These are phyloP conservation scores for Knipowitschia caucasica DNA, from an alignment of 2,797 vertebrate species.

Conservation along the genomic window DNA sequence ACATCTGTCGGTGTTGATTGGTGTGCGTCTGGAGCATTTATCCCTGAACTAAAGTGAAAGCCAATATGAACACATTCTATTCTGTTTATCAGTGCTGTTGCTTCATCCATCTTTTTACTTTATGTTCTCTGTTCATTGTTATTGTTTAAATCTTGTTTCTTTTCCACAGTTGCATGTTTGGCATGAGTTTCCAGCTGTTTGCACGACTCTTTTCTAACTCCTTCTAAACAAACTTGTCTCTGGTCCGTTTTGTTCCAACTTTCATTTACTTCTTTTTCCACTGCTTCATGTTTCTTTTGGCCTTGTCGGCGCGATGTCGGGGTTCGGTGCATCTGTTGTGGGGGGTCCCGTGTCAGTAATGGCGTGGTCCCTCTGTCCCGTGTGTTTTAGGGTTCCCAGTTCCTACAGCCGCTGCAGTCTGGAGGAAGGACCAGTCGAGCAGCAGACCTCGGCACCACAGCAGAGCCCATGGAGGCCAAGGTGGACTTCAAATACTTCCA, in stretches of 20 bases:
- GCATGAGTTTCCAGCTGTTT: constrained; percentile 44
- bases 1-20: too few species aligned
- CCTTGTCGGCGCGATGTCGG: constrained; percentile 16
- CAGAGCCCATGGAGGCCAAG: constrained; percentile 88
- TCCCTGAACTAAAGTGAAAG: too few species aligned
- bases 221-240: constrained; percentile 27
- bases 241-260: constrained; percentile 14
- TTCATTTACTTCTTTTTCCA: constrained; percentile 16
- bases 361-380: constrained; percentile 55
- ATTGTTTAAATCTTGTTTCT: constrained; percentile 1
- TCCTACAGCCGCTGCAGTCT: constrained; percentile 78
- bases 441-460: constrained; percentile 81
- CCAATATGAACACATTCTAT: too few species aligned
- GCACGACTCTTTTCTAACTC: constrained; percentile 41
- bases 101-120: not conserved
- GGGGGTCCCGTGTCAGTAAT: constrained; percentile 41
- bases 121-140: not conserved
- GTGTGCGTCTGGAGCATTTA: too few species aligned
- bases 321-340: constrained; percentile 22
- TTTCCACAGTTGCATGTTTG: constrained; percentile 35
- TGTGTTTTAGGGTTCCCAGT: constrained; percentile 77
- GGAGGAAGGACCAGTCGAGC: constrained; percentile 93
- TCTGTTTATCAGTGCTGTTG: not conserved
- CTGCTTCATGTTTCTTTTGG: constrained; percentile 17
- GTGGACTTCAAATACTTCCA: constrained; percentile 76